Percentiles rank a stretch among this genome's conserved stretches.
phyloP scores from a whole-genome alignment of 2,797 vertebrate species.

The Carapus acus region DNA sequence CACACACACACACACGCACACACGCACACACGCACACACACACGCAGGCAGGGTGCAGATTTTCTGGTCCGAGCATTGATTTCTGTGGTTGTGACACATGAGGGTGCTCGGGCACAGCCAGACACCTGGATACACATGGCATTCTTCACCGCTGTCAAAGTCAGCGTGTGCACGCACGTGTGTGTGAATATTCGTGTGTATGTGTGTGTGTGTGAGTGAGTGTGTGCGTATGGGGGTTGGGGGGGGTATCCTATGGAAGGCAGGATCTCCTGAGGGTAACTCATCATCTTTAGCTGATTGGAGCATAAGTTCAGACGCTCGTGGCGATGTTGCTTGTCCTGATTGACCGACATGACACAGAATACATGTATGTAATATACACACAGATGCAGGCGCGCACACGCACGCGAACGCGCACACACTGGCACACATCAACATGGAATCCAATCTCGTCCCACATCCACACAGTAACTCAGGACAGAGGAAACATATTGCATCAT shows the following conservation, averaged over 20 bases:
- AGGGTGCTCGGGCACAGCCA: constrained; percentile 66
- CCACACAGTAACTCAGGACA: too few species aligned
- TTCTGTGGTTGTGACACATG: constrained; percentile 71
- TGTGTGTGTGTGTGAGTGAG: constrained; percentile 17
- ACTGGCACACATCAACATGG: too few species aligned
- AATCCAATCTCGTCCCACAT: too few species aligned
- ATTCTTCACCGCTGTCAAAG: constrained; percentile 58
- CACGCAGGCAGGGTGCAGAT: constrained; percentile 54
- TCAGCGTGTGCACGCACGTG: constrained; percentile 28
- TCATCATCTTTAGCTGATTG: constrained; percentile 66
- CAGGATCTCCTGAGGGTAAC: constrained; percentile 59
- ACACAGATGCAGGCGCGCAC: constrained; percentile 15
- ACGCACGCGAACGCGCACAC: constrained; percentile 12
- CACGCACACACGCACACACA: constrained; percentile 31
- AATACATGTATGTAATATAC: constrained; percentile 26
- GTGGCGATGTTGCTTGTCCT: constrained; percentile 55
- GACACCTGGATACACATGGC: constrained; percentile 76
- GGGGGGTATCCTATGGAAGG: constrained; percentile 54
- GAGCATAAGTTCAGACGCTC: constrained; percentile 57
- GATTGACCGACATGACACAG: constrained; percentile 57
- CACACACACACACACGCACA: constrained; percentile 38
- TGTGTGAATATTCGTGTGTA: constrained; percentile 20
- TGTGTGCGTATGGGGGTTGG: constrained; percentile 42
- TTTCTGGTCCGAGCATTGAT: constrained; percentile 66
- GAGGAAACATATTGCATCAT: constrained; percentile 3